These are phyloP conservation scores for Tyto alba DNA, from an alignment of 2,113 vertebrate genomes.

Conservation along the genomic window DNA sequence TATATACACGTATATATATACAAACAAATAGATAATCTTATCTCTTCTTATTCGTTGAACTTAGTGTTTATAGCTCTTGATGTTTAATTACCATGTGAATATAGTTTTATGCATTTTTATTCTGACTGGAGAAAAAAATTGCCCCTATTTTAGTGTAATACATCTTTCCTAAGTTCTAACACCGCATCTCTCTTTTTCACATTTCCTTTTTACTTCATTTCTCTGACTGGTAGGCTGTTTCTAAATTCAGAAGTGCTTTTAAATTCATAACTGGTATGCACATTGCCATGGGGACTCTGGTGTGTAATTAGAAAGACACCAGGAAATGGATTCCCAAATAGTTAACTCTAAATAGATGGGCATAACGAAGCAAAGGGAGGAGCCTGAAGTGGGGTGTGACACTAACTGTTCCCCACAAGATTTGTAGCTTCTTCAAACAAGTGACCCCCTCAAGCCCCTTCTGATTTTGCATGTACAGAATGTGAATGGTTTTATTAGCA, in stretches of 20 bases:
- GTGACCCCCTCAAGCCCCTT: background rate
- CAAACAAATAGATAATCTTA: background rate
- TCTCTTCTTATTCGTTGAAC: background rate
- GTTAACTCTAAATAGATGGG: background rate
- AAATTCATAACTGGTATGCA: background rate
- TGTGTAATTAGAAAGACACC: background rate
- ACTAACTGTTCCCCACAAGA: background rate
- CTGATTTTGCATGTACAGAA: background rate
- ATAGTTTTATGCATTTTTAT: background rate
- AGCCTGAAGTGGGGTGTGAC: background rate
- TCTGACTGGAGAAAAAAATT: background rate
- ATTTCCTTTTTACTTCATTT: background rate
- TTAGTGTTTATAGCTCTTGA: background rate
- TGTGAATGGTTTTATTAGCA: background rate
- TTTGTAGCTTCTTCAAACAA: background rate
- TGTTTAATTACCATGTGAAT: background rate
- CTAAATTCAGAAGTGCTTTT: background rate
- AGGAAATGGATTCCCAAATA: background rate
- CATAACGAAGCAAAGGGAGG: background rate
- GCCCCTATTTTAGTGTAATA: background rate
- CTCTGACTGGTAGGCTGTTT: background rate
- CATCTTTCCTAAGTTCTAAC: background rate
- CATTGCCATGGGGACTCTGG: rapidly evolving
- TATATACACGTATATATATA: background rate
- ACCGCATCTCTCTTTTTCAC: background rate